These are phyloP conservation scores for Popillia japonica DNA, from an alignment of 1,140 invertebrate genomes.

Conservation along the genomic window DNA sequence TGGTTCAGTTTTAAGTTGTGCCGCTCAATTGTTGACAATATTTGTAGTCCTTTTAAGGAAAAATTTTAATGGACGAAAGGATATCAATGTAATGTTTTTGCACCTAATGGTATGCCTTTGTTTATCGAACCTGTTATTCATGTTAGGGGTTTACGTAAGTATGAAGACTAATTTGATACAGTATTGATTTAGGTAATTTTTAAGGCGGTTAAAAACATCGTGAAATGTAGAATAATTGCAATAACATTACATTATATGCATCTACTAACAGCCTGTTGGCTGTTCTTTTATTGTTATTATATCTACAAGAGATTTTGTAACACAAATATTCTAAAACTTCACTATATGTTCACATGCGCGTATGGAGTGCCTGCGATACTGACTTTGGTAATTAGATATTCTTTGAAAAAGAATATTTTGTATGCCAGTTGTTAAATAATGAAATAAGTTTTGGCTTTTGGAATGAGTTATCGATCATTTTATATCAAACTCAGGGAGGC, in stretches of 20 bases:
- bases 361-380: conserved; percentile 66
- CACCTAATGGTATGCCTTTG: conserved; percentile 57
- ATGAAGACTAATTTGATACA: not conserved
- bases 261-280: conserved; percentile 72
- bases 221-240: conserved; percentile 70
- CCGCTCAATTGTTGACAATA: conserved; percentile 58
- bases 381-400: conserved; percentile 64
- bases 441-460: too few relatives aligned
- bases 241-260: conserved; percentile 74
- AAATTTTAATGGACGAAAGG: conserved; percentile 53
- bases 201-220: conserved; percentile 67
- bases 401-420: conserved; percentile 1
- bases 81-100: conserved; percentile 56
- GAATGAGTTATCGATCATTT: too few relatives aligned
- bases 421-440: not conserved
- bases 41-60: conserved; percentile 57
- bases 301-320: conserved; percentile 59
- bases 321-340: conserved; percentile 55
- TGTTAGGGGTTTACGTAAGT: conserved; percentile 64
- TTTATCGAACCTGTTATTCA: conserved; percentile 61
- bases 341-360: conserved; percentile 63
- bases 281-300: conserved; percentile 65
- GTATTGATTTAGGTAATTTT: conserved; percentile 44
- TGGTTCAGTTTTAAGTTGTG: conserved; percentile 58
- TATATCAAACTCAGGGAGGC: too few relatives aligned